These are phyloP conservation scores for Trichogramma evanescens DNA, from an alignment of 2,888 invertebrate species.

Conservation along the genomic window DNA sequence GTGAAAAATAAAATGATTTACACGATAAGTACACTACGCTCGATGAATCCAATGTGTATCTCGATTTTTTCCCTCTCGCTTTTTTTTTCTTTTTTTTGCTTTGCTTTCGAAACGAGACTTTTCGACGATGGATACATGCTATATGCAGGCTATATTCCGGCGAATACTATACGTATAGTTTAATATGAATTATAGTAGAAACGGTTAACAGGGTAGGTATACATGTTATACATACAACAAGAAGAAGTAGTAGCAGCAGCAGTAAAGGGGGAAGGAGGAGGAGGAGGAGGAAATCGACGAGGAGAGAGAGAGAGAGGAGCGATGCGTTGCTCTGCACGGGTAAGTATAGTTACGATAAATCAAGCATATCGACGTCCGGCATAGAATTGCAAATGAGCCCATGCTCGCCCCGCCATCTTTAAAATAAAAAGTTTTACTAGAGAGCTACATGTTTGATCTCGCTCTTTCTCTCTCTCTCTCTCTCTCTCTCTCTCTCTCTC, in stretches of 20 bases:
- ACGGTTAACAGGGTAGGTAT: too few relatives aligned
- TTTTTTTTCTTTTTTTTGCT: too few relatives aligned
- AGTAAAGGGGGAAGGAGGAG: conserved; percentile 20
- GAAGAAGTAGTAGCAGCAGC: conserved; percentile 25
- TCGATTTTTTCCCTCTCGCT: too few relatives aligned
- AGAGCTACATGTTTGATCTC: conserved; percentile 17
- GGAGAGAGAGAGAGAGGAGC: conserved; percentile 14
- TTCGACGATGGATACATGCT: too few relatives aligned
- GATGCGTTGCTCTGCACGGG: conserved; percentile 29
- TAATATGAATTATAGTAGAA: too few relatives aligned
- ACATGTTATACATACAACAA: too few relatives aligned
- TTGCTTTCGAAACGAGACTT: too few relatives aligned
- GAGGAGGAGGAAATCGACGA: neutral
- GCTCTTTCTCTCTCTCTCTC: conserved; percentile 25
- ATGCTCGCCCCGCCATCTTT: conserved; percentile 38
- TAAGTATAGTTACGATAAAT: conserved; percentile 45
- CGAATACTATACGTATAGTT: too few relatives aligned
- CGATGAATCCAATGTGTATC: too few relatives aligned
- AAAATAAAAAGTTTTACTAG: conserved; percentile 42
- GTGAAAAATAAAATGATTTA: too few relatives aligned
- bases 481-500: conserved; percentile 17
- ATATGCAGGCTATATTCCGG: too few relatives aligned
- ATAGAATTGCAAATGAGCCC: conserved; percentile 47
- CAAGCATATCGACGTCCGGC: conserved; percentile 45
- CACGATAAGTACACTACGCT: too few relatives aligned